Conservation (phyloP, 64 coral and sea anemone species). For the Exaiptasia diaphana region DNA sequence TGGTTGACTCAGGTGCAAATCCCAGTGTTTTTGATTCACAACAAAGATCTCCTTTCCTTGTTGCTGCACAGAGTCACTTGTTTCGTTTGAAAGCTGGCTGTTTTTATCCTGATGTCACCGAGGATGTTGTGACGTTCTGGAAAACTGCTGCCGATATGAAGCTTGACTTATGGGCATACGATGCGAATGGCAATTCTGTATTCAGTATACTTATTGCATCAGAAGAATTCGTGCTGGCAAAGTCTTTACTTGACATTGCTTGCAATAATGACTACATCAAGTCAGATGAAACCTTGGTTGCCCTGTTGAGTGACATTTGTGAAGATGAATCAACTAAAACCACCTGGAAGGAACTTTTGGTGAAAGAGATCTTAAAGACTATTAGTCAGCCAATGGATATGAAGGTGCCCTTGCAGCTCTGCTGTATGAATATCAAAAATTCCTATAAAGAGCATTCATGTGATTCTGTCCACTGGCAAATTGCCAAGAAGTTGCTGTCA, state of each 20-base stretch:
- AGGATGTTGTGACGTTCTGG: neutral
- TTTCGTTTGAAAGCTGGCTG: neutral
- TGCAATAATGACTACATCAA: neutral
- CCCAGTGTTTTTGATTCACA: neutral
- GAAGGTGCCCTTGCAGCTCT: neutral
- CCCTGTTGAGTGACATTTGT: neutral
- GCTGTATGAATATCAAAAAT: neutral
- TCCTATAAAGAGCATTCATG: neutral
- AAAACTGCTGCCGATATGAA: neutral
- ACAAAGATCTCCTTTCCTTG: neutral
- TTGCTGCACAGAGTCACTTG: neutral
- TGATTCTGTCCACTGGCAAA: neutral
- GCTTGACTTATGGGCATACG: neutral
- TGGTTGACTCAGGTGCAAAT: neutral
- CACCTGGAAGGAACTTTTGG: neutral
- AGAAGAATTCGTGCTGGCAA: neutral
- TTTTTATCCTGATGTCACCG: neutral
- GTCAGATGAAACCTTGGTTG: neutral
- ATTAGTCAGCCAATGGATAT: neutral
- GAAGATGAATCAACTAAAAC: neutral
- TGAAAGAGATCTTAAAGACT: neutral
- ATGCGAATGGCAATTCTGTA: neutral
- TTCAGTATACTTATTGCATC: neutral
- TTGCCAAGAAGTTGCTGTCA: neutral
- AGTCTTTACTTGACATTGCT: conserved; percentile 13